phyloP scores from a whole-genome alignment of 2,888 invertebrate species.

The Leucophenga maculata region DNA sequence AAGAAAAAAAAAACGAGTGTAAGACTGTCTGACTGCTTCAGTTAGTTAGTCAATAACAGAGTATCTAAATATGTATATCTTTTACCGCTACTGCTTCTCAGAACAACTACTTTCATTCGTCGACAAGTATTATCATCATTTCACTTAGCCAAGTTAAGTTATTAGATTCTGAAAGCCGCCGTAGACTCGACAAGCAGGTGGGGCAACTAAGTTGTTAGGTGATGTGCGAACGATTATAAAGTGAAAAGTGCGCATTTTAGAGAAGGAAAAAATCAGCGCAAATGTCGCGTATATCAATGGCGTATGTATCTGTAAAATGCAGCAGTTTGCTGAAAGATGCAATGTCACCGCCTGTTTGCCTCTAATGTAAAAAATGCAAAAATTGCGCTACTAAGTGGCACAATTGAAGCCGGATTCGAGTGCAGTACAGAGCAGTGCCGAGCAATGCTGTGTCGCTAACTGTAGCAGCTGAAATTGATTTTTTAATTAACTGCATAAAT shows the following conservation, averaged over 20 bases:
- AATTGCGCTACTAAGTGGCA: conserved; percentile 51
- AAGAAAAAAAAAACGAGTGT: too few relatives aligned
- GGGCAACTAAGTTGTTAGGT: background rate
- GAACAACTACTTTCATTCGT: too few relatives aligned
- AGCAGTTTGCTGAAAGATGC: conserved; percentile 36
- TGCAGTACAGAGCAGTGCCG: conserved; percentile 29
- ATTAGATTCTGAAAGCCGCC: too few relatives aligned
- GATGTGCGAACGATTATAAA: conserved; percentile 22
- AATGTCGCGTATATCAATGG: conserved; percentile 33
- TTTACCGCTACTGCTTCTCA: too few relatives aligned
- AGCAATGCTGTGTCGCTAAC: background rate
- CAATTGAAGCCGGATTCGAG: conserved; percentile 58
- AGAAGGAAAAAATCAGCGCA: conserved; percentile 29
- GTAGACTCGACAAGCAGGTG: too few relatives aligned
- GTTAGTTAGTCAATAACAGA: too few relatives aligned
- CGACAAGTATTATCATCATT: too few relatives aligned
- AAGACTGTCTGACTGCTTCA: too few relatives aligned
- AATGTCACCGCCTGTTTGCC: conserved; percentile 12
- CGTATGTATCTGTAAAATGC: background rate
- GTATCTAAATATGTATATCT: too few relatives aligned
- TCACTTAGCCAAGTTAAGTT: too few relatives aligned
- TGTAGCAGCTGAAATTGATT: background rate
- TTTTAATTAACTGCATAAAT: conserved; percentile 20
- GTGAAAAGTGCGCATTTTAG: conserved; percentile 13
- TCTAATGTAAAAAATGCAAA: conserved; percentile 25